Base-by-base conservation (phyloP, 2,797 vertebrate genomes). In the Rhinoraja longicauda region DNA sequence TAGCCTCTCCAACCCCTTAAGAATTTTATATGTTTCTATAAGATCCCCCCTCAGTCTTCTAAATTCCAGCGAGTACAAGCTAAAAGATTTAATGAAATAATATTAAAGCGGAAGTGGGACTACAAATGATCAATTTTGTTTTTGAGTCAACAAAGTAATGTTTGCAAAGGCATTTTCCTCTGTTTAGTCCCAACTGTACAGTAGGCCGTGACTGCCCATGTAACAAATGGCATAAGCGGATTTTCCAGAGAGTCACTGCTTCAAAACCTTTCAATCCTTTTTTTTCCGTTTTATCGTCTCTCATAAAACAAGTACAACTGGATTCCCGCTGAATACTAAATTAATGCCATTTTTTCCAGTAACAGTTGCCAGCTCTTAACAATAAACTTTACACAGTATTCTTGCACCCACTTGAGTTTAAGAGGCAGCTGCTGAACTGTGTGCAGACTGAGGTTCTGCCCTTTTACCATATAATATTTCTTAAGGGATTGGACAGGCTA, bases 311-410 rank as follows among this genome's bases (percentile, higher is more conserved):
- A 15, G 82, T 7, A 62, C 1, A 32, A n/a, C 53, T 86, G 13
- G 82, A 86, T 86, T 36, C 88, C 88, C 36, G n/a, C 59, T 17
- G 82, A 84, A 84, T 29, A 84, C 3, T 84, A 57, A 88, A 88
- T 64, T 36, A 1, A 67, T 88, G 21, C 36, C 0, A 13, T 36
- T 88, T 67, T 36, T n/a, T n/a, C n/a, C 59, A 36, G 4, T 36
- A 21, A 6, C n/a, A 67, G n/a, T n/a, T 88, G 84, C 1, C n/a
- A 64, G 15, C 15, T 64, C 29, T 73, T 88, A 36, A 7, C 53
- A 59, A 62, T 13, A 84, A 59, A 12, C 82, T 82, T 12, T 26
- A 45, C 36, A 6, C 82, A 64, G 13, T 32, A 86, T 64, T 57
- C 82, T 64, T 86, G 29, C n/a, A 67, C 1, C 62, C 32, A 36